A percentile compares a stretch with the other conserved stretches of the same genome.
phyloP scores from a whole-genome alignment of 1,140 invertebrate genomes.

The Tigriopus japonicus region DNA sequence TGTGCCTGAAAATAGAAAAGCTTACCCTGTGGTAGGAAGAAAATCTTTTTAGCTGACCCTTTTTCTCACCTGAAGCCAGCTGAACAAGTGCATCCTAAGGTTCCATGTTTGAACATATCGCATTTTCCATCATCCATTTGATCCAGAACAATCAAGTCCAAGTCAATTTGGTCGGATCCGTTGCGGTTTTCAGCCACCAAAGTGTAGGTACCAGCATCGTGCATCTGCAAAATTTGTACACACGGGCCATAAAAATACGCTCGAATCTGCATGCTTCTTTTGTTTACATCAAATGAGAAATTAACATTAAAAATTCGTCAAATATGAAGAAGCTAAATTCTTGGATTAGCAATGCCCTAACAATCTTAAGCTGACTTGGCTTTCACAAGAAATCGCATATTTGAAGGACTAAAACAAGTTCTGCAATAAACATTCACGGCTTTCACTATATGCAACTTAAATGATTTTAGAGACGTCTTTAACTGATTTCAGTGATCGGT shows the following conservation, averaged over 20 bases:
- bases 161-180: conserved; percentile 3
- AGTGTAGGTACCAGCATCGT: conserved; percentile 10
- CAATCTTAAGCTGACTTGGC: neutral
- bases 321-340: neutral
- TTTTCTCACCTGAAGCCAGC: conserved; percentile 5
- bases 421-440: too few species aligned
- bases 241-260: too few species aligned
- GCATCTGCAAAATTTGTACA: conserved; percentile 11
- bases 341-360: neutral
- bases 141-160: conserved; percentile 13
- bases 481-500: too few species aligned
- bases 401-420: neutral
- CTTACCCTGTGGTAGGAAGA: neutral
- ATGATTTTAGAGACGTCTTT: too few species aligned
- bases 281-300: neutral
- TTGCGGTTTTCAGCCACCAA: conserved; percentile 2
- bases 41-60: neutral
- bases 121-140: conserved; percentile 4
- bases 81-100: conserved; percentile 7
- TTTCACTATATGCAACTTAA: too few species aligned
- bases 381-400: neutral
- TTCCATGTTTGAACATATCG: conserved; percentile 8
- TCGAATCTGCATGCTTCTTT: neutral
- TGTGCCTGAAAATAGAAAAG: neutral
- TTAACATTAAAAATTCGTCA: neutral